phyloP scores from a whole-genome alignment of 2,888 invertebrate species.

The Macroteleia sp. region DNA sequence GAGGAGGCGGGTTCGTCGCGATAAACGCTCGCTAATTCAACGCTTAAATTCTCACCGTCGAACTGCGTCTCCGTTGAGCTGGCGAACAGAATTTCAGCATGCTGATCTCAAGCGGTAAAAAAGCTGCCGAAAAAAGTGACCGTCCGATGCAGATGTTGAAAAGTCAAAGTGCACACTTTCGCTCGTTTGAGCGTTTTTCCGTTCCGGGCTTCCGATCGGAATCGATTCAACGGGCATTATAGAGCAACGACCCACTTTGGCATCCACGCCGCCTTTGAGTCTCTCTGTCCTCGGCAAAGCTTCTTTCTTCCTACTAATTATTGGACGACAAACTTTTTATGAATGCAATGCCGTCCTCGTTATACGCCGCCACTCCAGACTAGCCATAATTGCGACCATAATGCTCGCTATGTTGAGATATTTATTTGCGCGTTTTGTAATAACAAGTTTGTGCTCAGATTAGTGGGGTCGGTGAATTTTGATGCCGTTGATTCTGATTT shows the following conservation, averaged over 20 bases:
- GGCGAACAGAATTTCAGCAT: conserved; percentile 88
- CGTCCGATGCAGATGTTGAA: conserved; percentile 56
- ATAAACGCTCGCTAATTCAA: conserved; percentile 62
- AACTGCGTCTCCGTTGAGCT: conserved; percentile 85
- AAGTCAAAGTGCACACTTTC: conserved; percentile 36
- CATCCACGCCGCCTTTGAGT: conserved; percentile 2
- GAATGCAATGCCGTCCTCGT: conserved; percentile 1
- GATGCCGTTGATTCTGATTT: background rate
- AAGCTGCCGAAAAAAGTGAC: conserved; percentile 22
- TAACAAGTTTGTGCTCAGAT: too few relatives aligned
- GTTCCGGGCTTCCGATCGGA: conserved; percentile 15
- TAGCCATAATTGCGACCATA: background rate
- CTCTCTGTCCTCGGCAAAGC: background rate
- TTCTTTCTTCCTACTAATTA: conserved; percentile 9
- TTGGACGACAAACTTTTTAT: conserved; percentile 22
- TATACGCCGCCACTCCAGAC: background rate
- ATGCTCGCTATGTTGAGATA: background rate
- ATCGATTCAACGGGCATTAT: conserved; percentile 30
- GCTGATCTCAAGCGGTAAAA: conserved; percentile 53
- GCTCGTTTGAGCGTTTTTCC: conserved; percentile 25
- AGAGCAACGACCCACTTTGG: conserved; percentile 27
- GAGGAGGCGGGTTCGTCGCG: conserved; percentile 38
- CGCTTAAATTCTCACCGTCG: conserved; percentile 77
- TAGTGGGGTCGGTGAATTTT: conserved; percentile 3
- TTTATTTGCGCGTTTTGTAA: conserved; percentile 9